A percentile compares a stretch with the other conserved stretches of the same genome.
These are phyloP conservation scores for Apis florea DNA, from an alignment of 1,140 invertebrate genomes.

Conservation along the genomic window DNA sequence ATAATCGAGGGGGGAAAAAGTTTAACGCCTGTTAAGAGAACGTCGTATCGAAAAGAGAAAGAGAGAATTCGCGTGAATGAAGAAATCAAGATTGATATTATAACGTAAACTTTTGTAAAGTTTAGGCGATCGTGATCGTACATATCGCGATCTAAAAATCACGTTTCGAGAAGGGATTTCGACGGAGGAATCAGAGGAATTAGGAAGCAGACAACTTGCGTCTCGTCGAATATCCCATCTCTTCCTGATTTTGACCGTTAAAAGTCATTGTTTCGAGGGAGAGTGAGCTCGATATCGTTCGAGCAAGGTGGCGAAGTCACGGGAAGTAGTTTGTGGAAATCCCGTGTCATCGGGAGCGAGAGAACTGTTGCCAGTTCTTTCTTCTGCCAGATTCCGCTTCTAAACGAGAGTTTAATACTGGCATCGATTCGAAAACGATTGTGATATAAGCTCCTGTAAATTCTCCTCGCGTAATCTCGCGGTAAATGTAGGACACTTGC, in stretches of 20 bases:
- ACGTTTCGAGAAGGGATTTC: constrained; percentile 9
- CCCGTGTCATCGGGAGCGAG: constrained; percentile 48
- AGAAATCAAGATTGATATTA: constrained; percentile 34
- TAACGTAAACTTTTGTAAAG: too few species aligned
- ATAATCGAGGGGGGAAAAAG: constrained; percentile 20
- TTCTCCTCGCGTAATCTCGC: neutral
- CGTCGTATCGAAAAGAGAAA: neutral
- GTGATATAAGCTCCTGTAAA: constrained; percentile 27
- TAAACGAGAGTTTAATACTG: constrained; percentile 52
- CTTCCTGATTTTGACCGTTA: constrained; percentile 43
- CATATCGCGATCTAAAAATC: neutral
- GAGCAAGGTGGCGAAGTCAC: constrained; percentile 44
- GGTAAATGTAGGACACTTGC: neutral
- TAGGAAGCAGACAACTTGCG: too few species aligned
- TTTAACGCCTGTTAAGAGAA: neutral
- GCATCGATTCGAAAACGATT: constrained; percentile 49
- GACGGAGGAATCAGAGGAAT: constrained; percentile 17
- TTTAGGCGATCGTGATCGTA: too few species aligned
- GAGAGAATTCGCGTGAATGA: neutral
- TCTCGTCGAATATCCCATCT: constrained; percentile 22
- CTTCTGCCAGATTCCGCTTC: neutral
- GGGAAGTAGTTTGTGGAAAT: constrained; percentile 39
- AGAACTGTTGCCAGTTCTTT: constrained; percentile 32
- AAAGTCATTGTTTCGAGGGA: constrained; percentile 57
- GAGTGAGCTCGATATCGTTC: constrained; percentile 51